Percentiles rank a stretch among this genome's conserved stretches.
Evolutionary conservation across 2,888 invertebrate genomes (phyloP).

Genomic region (Beris chalybata): DNA sequence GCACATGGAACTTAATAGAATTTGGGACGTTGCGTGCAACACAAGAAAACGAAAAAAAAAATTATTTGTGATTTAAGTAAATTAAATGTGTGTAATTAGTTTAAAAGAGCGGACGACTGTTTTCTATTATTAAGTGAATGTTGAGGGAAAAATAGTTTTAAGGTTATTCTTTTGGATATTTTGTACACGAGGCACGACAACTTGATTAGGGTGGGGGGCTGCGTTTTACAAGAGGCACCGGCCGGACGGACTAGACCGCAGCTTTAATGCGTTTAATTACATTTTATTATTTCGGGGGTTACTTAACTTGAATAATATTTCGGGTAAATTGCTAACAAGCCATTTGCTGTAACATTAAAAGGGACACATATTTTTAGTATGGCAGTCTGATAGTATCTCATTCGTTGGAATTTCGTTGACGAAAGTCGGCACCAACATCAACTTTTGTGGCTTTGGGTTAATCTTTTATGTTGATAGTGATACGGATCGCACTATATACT

Average conservation of each 20-base stretch:
- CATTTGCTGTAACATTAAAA: slow-evolving; percentile 18
- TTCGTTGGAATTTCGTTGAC: not conserved
- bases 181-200: not conserved
- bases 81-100: slow-evolving; percentile 38
- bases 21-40: no score
- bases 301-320: not conserved
- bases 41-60: no score
- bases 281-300: slow-evolving; percentile 11
- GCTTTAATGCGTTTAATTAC: slow-evolving; percentile 23
- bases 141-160: slow-evolving; percentile 2
- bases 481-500: not conserved
- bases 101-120: slow-evolving; percentile 30
- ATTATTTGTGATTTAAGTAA: slow-evolving; percentile 34
- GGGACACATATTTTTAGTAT: slow-evolving; percentile 4
- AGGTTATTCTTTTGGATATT: slow-evolving; percentile 1
- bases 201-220: not conserved
- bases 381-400: slow-evolving; percentile 14
- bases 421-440: no score
- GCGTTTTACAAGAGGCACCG: not conserved
- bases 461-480: slow-evolving; percentile 21
- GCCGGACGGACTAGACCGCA: not conserved
- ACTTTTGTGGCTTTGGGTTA: slow-evolving; percentile 18
- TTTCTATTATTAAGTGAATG: slow-evolving; percentile 7
- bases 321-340: slow-evolving; percentile 15
- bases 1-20: no score